phyloP scores from a whole-genome alignment of 1,140 invertebrate species.

The Dryas iulia region DNA sequence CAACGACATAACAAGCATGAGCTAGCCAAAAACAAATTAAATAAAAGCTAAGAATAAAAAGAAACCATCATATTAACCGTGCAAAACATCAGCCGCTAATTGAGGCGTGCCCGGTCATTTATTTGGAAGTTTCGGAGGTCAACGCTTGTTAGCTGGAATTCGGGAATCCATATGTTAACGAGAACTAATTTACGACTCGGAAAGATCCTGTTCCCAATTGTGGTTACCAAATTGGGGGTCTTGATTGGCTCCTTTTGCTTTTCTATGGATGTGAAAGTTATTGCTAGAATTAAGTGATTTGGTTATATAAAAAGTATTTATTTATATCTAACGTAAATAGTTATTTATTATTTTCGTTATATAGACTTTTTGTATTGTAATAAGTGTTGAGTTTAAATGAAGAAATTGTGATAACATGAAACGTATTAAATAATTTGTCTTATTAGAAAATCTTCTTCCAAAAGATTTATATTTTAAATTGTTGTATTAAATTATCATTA shows the following conservation, averaged over 20 bases:
- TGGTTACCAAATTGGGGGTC: slow-evolving; percentile 26
- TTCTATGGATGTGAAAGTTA: neutral
- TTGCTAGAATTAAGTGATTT: too few species aligned
- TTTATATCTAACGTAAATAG: too few species aligned
- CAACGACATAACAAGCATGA: too few species aligned
- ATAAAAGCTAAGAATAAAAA: neutral
- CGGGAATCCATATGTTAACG: slow-evolving; percentile 72
- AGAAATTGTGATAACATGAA: too few species aligned
- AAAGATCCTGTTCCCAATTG: slow-evolving; percentile 41
- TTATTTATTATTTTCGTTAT: too few species aligned
- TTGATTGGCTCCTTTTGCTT: slow-evolving; percentile 20
- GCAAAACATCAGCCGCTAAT: slow-evolving; percentile 47
- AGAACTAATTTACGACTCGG: slow-evolving; percentile 61
- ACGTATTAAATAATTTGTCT: too few species aligned
- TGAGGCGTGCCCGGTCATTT: slow-evolving; percentile 66
- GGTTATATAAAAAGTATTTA: too few species aligned
- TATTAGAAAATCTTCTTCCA: too few species aligned
- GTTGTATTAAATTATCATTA: too few species aligned
- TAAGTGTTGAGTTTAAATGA: too few species aligned
- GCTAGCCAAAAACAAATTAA: too few species aligned
- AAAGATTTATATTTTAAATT: neutral
- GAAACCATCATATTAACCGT: slow-evolving; percentile 20
- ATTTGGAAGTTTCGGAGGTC: slow-evolving; percentile 53
- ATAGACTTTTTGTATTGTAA: too few species aligned
- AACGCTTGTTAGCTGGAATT: slow-evolving; percentile 63